A percentile compares a stretch with the other conserved stretches of the same genome.
Conservation (phyloP, 2,888 invertebrate species). For the Metalampra italica region DNA sequence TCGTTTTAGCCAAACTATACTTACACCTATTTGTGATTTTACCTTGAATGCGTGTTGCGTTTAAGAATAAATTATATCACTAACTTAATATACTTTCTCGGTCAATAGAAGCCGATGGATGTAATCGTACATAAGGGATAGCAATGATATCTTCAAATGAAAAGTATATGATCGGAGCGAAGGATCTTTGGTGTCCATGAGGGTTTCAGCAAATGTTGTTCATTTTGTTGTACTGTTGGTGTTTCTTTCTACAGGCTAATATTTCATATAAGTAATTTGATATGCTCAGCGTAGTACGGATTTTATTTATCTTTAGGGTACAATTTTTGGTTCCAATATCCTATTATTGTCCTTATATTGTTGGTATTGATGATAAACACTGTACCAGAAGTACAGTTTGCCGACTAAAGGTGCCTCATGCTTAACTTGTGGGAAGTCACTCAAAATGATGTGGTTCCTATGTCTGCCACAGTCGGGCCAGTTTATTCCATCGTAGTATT, state of each 20-base stretch:
- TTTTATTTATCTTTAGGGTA: not conserved
- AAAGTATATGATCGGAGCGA: no score
- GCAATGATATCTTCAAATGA: no score
- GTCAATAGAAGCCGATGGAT: no score
- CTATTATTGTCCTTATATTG: slow-evolving; percentile 20
- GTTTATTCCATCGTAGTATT: not conserved
- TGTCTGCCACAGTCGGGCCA: slow-evolving; percentile 10
- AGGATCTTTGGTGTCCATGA: no score
- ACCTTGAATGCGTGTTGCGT: no score
- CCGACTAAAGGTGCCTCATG: slow-evolving; percentile 3
- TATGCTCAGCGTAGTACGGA: not conserved
- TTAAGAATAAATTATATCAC: no score
- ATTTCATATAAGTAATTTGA: not conserved
- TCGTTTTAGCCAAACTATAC: no score
- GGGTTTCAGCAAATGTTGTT: not conserved
- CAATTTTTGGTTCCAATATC: slow-evolving; percentile 6
- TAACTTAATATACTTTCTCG: no score
- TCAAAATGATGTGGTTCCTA: slow-evolving; percentile 22
- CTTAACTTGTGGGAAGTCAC: slow-evolving; percentile 16
- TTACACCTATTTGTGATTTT: no score
- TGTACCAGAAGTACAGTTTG: slow-evolving; percentile 27
- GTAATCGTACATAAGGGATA: no score
- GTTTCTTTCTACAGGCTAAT: not conserved
- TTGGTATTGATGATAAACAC: slow-evolving; percentile 23
- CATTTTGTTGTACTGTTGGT: slow-evolving; percentile 1